These are phyloP conservation scores for Rhabdophis nuchalis DNA, from an alignment of 2,797 vertebrate genomes.

Conservation along the genomic window DNA sequence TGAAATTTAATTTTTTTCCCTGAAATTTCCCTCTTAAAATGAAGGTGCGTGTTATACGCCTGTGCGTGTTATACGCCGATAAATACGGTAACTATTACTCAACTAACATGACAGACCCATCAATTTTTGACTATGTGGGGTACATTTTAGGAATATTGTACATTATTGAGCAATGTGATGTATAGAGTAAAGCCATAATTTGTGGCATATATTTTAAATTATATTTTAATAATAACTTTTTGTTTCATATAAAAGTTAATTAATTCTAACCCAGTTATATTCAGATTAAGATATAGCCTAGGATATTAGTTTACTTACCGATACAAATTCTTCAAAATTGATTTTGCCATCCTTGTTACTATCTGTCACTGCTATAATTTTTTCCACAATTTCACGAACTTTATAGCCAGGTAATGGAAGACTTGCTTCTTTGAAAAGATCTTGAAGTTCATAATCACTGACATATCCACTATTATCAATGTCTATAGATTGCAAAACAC, in stretches of 20 bases:
- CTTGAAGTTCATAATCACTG: slow-evolving; percentile 94
- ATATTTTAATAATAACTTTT: not conserved
- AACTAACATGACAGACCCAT: not conserved
- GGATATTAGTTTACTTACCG: slow-evolving; percentile 69
- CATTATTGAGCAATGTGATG: not conserved
- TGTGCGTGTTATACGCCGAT: no score
- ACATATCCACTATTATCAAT: slow-evolving; percentile 93
- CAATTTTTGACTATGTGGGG: not conserved
- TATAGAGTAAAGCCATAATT: not conserved
- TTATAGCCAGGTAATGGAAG: slow-evolving; percentile 90
- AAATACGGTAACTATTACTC: not conserved
- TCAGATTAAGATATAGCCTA: not conserved
- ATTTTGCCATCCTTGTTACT: slow-evolving; percentile 93
- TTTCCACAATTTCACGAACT: slow-evolving; percentile 89
- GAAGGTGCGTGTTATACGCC: no score
- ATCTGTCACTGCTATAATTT: slow-evolving; percentile 82
- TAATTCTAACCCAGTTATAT: slow-evolving; percentile 1
- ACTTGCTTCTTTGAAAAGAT: slow-evolving; percentile 93
- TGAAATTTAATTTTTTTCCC: no score
- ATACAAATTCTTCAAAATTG: slow-evolving; percentile 95
- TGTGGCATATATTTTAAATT: not conserved
- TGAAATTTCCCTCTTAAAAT: no score
- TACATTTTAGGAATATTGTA: not conserved
- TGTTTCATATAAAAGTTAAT: not conserved
- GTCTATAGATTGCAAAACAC: slow-evolving; percentile 70